These are phyloP conservation scores for Cardiocondyla obscurior DNA, from an alignment of 1,140 invertebrate genomes.

Conservation along the genomic window DNA sequence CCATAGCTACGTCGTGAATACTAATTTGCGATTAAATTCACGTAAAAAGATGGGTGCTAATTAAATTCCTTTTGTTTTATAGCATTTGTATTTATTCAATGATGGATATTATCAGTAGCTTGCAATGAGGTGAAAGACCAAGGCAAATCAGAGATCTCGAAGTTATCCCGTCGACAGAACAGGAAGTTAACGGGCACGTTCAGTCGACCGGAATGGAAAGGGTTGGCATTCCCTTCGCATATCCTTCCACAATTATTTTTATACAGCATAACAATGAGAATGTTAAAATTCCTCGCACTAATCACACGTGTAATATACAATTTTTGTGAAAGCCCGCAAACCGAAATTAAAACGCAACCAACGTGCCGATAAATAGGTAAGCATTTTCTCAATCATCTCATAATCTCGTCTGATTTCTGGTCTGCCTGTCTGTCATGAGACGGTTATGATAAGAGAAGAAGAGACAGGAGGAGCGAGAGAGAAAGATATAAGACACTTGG, in stretches of 20 bases:
- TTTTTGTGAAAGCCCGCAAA: constrained; percentile 28
- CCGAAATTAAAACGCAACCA: constrained; percentile 12
- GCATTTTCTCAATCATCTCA: constrained; percentile 21
- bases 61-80: constrained; percentile 67
- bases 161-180: constrained; percentile 45
- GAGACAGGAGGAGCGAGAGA: constrained; percentile 70
- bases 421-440: constrained; percentile 76
- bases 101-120: constrained; percentile 78
- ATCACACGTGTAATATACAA: constrained; percentile 39
- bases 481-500: constrained; percentile 80
- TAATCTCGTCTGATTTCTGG: constrained; percentile 60
- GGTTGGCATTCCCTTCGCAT: not conserved
- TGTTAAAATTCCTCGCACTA: constrained; percentile 44
- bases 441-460: constrained; percentile 76
- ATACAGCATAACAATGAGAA: constrained; percentile 46
- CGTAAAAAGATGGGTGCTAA: constrained; percentile 29
- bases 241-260: constrained; percentile 26
- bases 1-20: not conserved
- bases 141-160: constrained; percentile 76
- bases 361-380: constrained; percentile 16
- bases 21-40: not conserved
- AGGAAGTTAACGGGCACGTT: constrained; percentile 23
- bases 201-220: not conserved
- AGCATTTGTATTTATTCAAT: constrained; percentile 78
- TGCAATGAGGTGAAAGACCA: constrained; percentile 76